These are phyloP conservation scores for Drosophila tsacasi DNA, from an alignment of 1,140 invertebrate species.

Conservation along the genomic window DNA sequence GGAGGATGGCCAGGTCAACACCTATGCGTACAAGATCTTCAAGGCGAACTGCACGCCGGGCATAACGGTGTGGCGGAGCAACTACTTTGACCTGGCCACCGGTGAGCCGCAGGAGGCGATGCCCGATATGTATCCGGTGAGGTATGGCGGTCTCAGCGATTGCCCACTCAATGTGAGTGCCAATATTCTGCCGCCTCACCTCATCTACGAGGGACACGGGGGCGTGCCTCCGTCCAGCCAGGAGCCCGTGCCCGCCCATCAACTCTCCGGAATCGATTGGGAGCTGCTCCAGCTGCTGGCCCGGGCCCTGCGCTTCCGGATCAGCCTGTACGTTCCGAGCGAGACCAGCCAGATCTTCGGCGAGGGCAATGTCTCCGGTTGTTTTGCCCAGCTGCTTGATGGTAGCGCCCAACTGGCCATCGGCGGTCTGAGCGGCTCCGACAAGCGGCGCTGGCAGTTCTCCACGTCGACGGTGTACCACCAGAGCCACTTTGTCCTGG, in stretches of 20 bases:
- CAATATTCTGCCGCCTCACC: constrained; percentile 56
- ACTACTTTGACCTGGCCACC: constrained; percentile 15
- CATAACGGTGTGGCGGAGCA: constrained; percentile 28
- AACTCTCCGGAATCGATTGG: constrained; percentile 60
- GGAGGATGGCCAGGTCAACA: constrained; percentile 19
- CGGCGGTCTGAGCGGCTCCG: constrained; percentile 64
- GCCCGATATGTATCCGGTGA: constrained; percentile 45
- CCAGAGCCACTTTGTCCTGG: constrained; percentile 62
- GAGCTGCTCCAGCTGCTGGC: constrained; percentile 59
- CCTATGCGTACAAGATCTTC: constrained; percentile 53
- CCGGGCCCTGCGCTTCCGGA: constrained; percentile 30
- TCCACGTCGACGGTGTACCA: constrained; percentile 58
- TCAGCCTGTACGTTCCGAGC: constrained; percentile 34
- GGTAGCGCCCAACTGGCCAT: constrained; percentile 49
- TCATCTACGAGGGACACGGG: constrained; percentile 36
- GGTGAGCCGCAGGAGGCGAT: neutral
- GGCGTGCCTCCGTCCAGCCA: neutral
- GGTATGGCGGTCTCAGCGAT: constrained; percentile 21
- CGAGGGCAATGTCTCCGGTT: constrained; percentile 49
- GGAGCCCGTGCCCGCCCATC: constrained; percentile 7
- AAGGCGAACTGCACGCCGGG: constrained; percentile 24
- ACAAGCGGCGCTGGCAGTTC: constrained; percentile 43
- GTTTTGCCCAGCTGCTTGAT: constrained; percentile 49
- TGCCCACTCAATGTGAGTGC: constrained; percentile 53
- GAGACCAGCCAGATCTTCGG: constrained; percentile 53